phyloP scores from a whole-genome alignment of 2,797 vertebrate genomes.

The Acanthopagrus latus region DNA sequence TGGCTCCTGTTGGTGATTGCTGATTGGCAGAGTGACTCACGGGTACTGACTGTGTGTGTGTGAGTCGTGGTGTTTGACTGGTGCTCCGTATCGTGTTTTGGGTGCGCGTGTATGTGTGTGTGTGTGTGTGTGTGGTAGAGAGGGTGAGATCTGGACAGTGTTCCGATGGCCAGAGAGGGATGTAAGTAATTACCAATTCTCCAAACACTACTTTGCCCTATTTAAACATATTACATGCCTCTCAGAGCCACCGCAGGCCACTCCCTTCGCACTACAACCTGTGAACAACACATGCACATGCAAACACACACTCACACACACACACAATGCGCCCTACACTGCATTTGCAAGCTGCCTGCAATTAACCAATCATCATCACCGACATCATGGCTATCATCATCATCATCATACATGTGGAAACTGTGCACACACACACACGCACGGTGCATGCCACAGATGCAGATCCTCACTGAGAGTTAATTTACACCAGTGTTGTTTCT shows the following conservation, averaged over 20 bases:
- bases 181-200: slow-evolving; percentile 94
- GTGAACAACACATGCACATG: slow-evolving; percentile 69
- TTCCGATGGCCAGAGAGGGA: slow-evolving; percentile 89
- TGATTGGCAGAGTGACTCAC: slow-evolving; percentile 55
- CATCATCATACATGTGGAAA: slow-evolving; percentile 58
- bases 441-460: slow-evolving; percentile 48
- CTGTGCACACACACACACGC: slow-evolving; percentile 55
- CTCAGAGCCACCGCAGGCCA: slow-evolving; percentile 78
- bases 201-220: slow-evolving; percentile 91
- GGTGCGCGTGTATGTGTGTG: slow-evolving; percentile 44
- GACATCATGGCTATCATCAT: slow-evolving; percentile 72
- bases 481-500: slow-evolving; percentile 79
- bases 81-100: slow-evolving; percentile 36
- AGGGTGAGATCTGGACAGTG: slow-evolving; percentile 88
- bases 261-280: slow-evolving; percentile 72
- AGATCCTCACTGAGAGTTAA: slow-evolving; percentile 67
- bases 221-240: slow-evolving; percentile 90
- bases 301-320: slow-evolving; percentile 22
- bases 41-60: slow-evolving; percentile 45
- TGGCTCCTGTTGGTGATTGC: slow-evolving; percentile 68
- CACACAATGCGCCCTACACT: slow-evolving; percentile 43
- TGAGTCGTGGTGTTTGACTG: slow-evolving; percentile 33
- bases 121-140: slow-evolving; percentile 51
- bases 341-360: slow-evolving; percentile 81
- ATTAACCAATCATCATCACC: slow-evolving; percentile 86